A percentile compares a stretch with the other conserved stretches of the same genome.
Evolutionary conservation across 2,113 vertebrate genomes (phyloP).

Genomic region (Dipodomys ordii): DNA sequence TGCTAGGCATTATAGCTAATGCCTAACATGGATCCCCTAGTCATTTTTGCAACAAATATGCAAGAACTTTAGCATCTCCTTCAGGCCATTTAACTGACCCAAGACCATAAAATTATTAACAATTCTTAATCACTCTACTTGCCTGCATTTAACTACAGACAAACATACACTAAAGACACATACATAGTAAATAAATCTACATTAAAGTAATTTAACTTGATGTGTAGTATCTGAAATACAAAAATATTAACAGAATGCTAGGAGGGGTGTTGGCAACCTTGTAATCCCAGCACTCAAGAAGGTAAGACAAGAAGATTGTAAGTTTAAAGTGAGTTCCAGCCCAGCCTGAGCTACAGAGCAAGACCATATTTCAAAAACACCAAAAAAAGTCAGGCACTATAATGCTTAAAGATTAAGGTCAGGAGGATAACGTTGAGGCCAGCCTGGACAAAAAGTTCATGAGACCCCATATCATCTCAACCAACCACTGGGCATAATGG

Average conservation of each 20-base stretch:
- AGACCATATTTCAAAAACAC: no score
- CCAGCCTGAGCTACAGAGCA: no score
- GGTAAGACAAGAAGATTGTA: not conserved
- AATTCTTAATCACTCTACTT: not conserved
- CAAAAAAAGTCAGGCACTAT: no score
- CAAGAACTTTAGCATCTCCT: not conserved
- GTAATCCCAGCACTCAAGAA: not conserved
- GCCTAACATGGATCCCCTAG: not conserved
- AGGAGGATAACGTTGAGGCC: no score
- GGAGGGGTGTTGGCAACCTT: not conserved
- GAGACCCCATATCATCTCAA: no score
- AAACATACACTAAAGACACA: not conserved
- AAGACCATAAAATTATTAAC: not conserved
- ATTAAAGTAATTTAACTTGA: not conserved
- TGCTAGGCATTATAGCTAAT: not conserved
- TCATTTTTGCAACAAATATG: not conserved
- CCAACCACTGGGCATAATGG: no score
- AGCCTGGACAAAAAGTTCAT: no score
- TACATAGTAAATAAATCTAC: not conserved
- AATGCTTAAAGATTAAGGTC: no score
- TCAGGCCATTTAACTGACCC: not conserved
- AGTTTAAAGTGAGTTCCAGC: not conserved
- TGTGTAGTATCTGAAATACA: not conserved
- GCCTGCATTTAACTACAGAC: no score
- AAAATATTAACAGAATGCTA: not conserved